These are phyloP conservation scores for Polymixis flavicincta DNA, from an alignment of 2,888 invertebrate genomes.

Conservation along the genomic window DNA sequence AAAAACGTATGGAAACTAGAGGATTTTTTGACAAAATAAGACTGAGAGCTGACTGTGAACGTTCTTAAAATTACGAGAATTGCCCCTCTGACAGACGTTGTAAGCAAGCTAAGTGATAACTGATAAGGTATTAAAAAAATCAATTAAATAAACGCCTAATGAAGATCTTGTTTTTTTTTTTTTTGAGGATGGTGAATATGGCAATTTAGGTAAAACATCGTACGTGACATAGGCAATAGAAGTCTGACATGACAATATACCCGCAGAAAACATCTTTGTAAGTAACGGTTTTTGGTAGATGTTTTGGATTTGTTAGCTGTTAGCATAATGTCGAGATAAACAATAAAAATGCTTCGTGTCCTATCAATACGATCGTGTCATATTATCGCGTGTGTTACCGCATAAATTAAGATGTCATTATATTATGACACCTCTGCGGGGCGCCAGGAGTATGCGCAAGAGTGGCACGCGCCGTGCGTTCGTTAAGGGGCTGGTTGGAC, in stretches of 20 bases:
- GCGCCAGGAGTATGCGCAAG: conserved; percentile 51
- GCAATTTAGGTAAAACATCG: not conserved
- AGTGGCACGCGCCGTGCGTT: conserved; percentile 45
- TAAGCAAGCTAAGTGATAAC: too few species aligned
- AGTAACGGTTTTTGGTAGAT: conserved; percentile 31
- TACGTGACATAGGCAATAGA: not conserved
- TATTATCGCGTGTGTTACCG: conserved; percentile 62
- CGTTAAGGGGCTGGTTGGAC: conserved; percentile 54
- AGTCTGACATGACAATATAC: conserved; percentile 21
- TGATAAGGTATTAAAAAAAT: too few species aligned
- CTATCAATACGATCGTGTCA: conserved; percentile 55
- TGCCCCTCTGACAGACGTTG: too few species aligned
- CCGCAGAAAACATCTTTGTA: conserved; percentile 9
- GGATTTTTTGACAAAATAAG: too few species aligned
- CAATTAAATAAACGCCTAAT: too few species aligned
- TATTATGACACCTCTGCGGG: conserved; percentile 71
- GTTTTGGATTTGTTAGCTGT: not conserved
- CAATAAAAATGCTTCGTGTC: conserved; percentile 22
- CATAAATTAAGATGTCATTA: conserved; percentile 72
- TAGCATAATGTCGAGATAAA: not conserved
- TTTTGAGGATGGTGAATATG: not conserved
- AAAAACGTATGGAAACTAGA: too few species aligned
- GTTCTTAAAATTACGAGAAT: too few species aligned
- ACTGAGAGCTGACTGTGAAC: too few species aligned
- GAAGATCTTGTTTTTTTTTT: too few species aligned